These are phyloP conservation scores for Gibbula magus DNA, from an alignment of 2,888 invertebrate genomes.

Conservation along the genomic window DNA sequence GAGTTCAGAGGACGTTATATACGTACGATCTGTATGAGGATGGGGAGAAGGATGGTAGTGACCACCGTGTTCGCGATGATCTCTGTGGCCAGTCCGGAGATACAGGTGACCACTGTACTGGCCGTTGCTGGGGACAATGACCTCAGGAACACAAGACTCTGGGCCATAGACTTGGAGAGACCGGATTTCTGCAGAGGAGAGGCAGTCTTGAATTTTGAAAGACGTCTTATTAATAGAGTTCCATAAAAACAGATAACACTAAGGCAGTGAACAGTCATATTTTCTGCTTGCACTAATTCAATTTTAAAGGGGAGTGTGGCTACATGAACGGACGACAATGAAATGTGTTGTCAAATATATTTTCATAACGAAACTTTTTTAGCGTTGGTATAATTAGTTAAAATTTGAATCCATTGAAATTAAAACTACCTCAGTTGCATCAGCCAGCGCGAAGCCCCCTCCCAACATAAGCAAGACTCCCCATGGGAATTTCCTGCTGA, in stretches of 20 bases:
- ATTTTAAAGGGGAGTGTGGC: too few species aligned
- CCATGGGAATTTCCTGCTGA: conserved; percentile 92
- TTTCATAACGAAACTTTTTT: too few species aligned
- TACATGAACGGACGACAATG: too few species aligned
- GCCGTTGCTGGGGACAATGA: conserved; percentile 49
- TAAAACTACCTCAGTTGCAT: conserved; percentile 86
- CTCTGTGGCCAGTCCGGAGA: conserved; percentile 48
- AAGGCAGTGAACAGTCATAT: too few species aligned
- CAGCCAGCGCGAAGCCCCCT: conserved; percentile 93
- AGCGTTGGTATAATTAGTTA: too few species aligned
- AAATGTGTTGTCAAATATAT: too few species aligned
- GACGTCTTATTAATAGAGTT: too few species aligned
- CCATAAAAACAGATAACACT: too few species aligned
- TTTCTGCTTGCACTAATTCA: too few species aligned
- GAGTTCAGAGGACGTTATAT: too few species aligned
- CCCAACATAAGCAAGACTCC: conserved; percentile 87
- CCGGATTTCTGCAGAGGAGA: conserved; percentile 50
- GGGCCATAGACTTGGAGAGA: conserved; percentile 49
- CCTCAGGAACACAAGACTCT: conserved; percentile 41
- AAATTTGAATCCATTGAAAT: too few species aligned
- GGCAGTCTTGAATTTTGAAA: too few species aligned
- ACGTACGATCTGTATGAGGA: conserved; percentile 48
- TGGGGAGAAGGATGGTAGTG: conserved; percentile 50
- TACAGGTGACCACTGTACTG: conserved; percentile 45
- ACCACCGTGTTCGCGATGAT: conserved; percentile 54